phyloP scores from a whole-genome alignment of 2,888 invertebrate genomes.

The Plebejus anna region DNA sequence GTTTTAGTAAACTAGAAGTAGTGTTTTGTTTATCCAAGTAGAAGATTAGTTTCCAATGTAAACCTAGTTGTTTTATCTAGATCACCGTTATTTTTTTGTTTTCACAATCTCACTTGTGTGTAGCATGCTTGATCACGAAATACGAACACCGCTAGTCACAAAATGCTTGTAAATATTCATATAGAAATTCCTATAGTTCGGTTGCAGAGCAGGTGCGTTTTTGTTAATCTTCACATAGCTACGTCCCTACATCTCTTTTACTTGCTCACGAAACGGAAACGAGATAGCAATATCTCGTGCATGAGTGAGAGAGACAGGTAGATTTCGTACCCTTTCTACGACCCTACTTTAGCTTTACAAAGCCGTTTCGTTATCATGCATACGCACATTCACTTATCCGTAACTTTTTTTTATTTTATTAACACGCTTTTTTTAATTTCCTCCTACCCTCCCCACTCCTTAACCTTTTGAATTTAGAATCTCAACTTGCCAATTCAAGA shows the following conservation, averaged over 20 bases:
- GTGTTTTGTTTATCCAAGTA: neutral
- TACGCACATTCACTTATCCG: constrained; percentile 47
- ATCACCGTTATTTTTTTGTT: constrained; percentile 41
- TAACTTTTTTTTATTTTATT: constrained; percentile 73
- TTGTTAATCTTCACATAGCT: too few relatives aligned
- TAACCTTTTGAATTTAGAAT: constrained; percentile 49
- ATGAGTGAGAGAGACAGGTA: neutral
- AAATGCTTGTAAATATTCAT: constrained; percentile 22
- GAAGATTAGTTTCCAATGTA: neutral
- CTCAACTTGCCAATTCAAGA: constrained; percentile 69
- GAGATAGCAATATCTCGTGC: neutral
- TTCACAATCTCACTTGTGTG: constrained; percentile 43
- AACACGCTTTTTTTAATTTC: constrained; percentile 80
- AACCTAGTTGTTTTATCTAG: constrained; percentile 44
- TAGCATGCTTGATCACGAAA: constrained; percentile 69
- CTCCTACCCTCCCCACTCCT: constrained; percentile 62
- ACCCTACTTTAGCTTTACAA: neutral
- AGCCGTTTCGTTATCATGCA: constrained; percentile 53
- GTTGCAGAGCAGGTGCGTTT: neutral
- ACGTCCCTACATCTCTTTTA: too few relatives aligned
- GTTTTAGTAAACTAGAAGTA: neutral
- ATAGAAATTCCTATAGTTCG: neutral
- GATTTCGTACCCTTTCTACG: neutral
- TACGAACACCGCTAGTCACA: constrained; percentile 12
- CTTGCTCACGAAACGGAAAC: too few relatives aligned